Evolutionary conservation across 2,113 vertebrate genomes (phyloP), one percentile per base, ranked within the genome.

Genomic region (Cricetomys ansorgei): DNA sequence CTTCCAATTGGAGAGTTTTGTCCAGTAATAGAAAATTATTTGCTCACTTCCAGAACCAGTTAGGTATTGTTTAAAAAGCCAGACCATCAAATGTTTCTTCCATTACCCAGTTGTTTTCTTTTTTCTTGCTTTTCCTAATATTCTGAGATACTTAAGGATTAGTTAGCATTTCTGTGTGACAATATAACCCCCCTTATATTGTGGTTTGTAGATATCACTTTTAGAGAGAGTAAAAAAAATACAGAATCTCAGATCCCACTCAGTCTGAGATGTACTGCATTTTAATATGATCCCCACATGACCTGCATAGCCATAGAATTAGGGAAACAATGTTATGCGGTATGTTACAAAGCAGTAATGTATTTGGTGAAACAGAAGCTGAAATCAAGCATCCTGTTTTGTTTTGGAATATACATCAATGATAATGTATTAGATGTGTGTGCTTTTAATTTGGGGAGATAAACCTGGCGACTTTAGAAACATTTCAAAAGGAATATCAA

Each of bases 301-400:
- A 62, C 29, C 48, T 81, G 45, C 76, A 16, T 6, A 1, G 45
- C 64, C 64, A 76, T 65, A 59, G 80, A 50, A 31, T 86, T n/a
- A 89, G 77, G 27, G 27, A 70, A 91, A 4, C 34, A 73, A 21
- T 75, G 62, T 27, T 64, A 50, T 23, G 40, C 19, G 53, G 5
- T 53, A 16, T 62, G n/a, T 84, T 93, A 86, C 73, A 92, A 95
- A 77, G 73, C 25, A 92, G 80, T 48, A 37, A 89, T 89, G 80
- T 96, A 64, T 79, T 92, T 94, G 62, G 65, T 83, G 34, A 97
- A 50, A 45, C 67, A 93, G 62, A 76, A 73, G 19, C 75, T 96
- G 57, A 95, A 90, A 11, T 40, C n/a, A 85, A 88, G 27, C 48
- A 43, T 77, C 40, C 11, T 81, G 37, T 85, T 91, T 89, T 69